Evolutionary conservation across 2,113 vertebrate genomes (phyloP).

Genomic region (Cariama cristata): DNA sequence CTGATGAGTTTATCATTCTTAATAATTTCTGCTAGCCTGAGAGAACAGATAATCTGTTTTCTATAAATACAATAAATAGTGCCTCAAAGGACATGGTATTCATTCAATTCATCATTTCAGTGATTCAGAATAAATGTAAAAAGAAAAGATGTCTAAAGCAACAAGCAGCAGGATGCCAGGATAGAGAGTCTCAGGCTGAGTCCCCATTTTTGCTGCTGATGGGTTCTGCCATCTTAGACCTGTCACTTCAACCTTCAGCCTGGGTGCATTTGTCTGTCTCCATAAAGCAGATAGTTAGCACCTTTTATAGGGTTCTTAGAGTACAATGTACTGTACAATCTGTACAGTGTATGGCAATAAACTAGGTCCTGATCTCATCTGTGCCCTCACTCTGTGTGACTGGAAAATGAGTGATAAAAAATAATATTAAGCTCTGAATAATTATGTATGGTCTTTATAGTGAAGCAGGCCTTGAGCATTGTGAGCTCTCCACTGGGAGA

Average conservation of each 20-base stretch:
- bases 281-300: background rate
- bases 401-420: constrained; percentile 11
- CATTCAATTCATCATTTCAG: background rate
- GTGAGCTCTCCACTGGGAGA: background rate
- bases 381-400: background rate
- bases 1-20: constrained; percentile 19
- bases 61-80: background rate
- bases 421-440: constrained; percentile 36
- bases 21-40: background rate
- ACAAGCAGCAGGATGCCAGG: background rate
- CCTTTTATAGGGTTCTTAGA: background rate
- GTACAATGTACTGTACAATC: background rate
- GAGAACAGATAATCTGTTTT: constrained; percentile 28
- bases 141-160: background rate
- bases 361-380: background rate
- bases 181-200: background rate
- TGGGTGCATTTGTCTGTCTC: background rate
- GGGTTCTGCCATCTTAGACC: background rate
- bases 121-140: background rate
- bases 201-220: background rate
- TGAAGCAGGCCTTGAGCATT: background rate
- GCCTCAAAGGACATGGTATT: background rate
- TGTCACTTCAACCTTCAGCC: background rate
- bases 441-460: constrained; percentile 16
- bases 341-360: background rate